Evolutionary conservation across 1,140 invertebrate genomes (phyloP), one percentile per base, ranked within the genome.

Genomic region (Apis dorsata): DNA sequence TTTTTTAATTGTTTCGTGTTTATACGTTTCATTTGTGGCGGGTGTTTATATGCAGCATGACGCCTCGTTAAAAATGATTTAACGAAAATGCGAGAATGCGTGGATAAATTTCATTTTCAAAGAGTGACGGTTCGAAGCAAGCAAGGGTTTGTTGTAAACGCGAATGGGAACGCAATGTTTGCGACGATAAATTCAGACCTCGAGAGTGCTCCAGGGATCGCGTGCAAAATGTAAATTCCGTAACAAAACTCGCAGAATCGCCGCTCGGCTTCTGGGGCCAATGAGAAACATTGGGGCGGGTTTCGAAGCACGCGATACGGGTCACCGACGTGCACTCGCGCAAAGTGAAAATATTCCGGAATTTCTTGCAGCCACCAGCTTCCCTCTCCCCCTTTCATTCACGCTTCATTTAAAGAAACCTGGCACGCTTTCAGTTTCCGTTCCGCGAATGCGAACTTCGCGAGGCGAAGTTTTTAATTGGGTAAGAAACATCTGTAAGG

Each of bases 191-290:
- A 81, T 81, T 59, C 51, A 17, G n/a, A 21, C 5, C 15, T 24
- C 17, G 10, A 69, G n/a, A 51, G 70, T 28, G 70, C 51, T 53
- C 15, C 4, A 8, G 21, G 10, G 10, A 4, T 53, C 49, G 60
- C 12, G 69, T 21, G n/a, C 15, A 34, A 79, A 79, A 84, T 85
- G 77, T 69, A 85, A 85, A 87, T 87, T 85, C 62, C 13, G 24
- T 21, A 8, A 44, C n/a, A 60, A 49, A 75, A n/a, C 63, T 53
- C n/a, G 49, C 57, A n/a, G 34, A 74, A 74, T 28, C 59, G 55
- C 63, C 28, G 53, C 19, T 1, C 19, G 9, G 2, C 15, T 28
- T 51, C 62, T 73, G 13, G 12, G 44, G 10, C 49, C 12, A 62
- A 79, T 72, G 73, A 51, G 34, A 59, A 17, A 19, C 44, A 60